Evolutionary conservation across 1,140 invertebrate genomes (phyloP).

Genomic region (Pollicipes pollicipes): DNA sequence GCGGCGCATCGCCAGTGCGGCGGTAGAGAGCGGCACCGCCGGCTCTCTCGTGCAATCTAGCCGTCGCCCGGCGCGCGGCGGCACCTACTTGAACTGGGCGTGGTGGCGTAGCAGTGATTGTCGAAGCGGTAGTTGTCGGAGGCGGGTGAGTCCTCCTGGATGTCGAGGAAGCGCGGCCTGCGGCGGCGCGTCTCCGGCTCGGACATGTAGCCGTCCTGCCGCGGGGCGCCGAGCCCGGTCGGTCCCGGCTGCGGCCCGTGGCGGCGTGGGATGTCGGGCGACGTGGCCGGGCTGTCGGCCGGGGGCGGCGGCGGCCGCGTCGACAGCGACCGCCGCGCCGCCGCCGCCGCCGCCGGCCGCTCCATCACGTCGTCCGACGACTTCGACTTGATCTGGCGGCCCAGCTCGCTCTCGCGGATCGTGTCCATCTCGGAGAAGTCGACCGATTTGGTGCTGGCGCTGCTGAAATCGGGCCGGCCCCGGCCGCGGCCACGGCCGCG

Average conservation of each 20-base stretch:
- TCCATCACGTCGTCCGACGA: conserved; percentile 52
- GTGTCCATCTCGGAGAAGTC: conserved; percentile 49
- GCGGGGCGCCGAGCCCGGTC: conserved; percentile 60
- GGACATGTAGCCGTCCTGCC: conserved; percentile 33
- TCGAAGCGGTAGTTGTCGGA: conserved; percentile 84
- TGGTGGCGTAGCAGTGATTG: conserved; percentile 82
- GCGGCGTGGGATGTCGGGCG: background rate
- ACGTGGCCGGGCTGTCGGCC: conserved; percentile 21
- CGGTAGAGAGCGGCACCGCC: too few relatives aligned
- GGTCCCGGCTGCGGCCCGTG: conserved; percentile 42
- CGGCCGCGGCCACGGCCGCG: background rate
- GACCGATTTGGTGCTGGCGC: conserved; percentile 41
- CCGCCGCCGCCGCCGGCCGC: conserved; percentile 34
- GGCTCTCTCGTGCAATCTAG: too few relatives aligned
- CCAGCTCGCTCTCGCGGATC: conserved; percentile 37
- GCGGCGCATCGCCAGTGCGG: too few relatives aligned
- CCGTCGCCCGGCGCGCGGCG: background rate
- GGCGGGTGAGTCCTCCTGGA: conserved; percentile 58
- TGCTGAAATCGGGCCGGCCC: conserved; percentile 21
- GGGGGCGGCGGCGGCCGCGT: conserved; percentile 49
- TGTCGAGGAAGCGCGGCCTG: conserved; percentile 26
- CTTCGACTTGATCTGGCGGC: conserved; percentile 44
- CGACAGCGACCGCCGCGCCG: conserved; percentile 58
- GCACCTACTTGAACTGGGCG: conserved; percentile 55
- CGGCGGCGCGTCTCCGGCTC: conserved; percentile 28